A percentile compares a stretch with the other conserved stretches of the same genome.
Conservation (phyloP, 2,888 invertebrate species). For the Stenoptilia bipunctidactyla region DNA sequence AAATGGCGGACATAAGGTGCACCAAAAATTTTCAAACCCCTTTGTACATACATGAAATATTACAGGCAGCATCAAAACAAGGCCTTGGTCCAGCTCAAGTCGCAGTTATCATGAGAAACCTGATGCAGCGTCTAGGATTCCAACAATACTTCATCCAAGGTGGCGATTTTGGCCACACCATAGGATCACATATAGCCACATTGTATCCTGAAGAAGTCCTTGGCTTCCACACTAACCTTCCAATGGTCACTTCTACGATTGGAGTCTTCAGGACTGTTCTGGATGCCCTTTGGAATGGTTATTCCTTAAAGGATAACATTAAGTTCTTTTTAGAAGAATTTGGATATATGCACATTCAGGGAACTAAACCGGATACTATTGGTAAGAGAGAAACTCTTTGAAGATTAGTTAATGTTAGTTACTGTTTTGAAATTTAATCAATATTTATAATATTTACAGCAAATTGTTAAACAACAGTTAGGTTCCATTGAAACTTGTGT, state of each 20-base stretch:
- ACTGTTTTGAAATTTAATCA: neutral
- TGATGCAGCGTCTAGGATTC: conserved; percentile 79
- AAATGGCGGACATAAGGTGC: too few species aligned
- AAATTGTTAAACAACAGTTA: too few species aligned
- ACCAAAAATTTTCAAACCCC: too few species aligned
- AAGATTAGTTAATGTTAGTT: too few species aligned
- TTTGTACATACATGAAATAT: conserved; percentile 3
- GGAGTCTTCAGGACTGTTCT: conserved; percentile 37
- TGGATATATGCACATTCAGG: conserved; percentile 80
- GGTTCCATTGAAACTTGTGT: too few species aligned
- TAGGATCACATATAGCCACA: conserved; percentile 73
- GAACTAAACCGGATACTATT: conserved; percentile 86
- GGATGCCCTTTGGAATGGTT: conserved; percentile 59
- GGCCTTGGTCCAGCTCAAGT: conserved; percentile 72
- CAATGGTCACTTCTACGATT: conserved; percentile 35
- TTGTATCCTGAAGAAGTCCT: conserved; percentile 72
- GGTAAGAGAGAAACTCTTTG: too few species aligned
- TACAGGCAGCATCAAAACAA: conserved; percentile 62
- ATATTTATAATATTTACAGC: too few species aligned
- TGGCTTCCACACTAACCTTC: conserved; percentile 77
- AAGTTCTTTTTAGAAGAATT: conserved; percentile 51
- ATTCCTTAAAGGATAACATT: conserved; percentile 50
- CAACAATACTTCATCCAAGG: conserved; percentile 78
- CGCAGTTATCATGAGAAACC: conserved; percentile 74
- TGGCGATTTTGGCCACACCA: conserved; percentile 81